Evolutionary conservation across 2,113 vertebrate species (phyloP).

Genomic region (Misgurnus anguillicaudatus): DNA sequence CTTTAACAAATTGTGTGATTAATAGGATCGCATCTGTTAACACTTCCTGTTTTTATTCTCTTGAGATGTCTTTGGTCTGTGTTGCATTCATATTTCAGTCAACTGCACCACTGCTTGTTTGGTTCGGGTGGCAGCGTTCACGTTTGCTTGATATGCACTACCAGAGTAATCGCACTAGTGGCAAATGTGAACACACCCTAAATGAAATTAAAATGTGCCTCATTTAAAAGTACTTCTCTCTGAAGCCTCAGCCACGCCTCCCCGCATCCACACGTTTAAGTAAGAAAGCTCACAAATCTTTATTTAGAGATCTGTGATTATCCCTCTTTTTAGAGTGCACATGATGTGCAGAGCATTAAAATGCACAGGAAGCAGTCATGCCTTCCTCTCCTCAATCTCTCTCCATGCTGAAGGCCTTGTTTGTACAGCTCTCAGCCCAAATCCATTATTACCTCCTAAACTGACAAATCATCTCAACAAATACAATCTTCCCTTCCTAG

Average conservation of each 20-base stretch:
- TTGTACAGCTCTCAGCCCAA: slow-evolving; percentile 76
- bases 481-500: slow-evolving; percentile 69
- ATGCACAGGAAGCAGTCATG: slow-evolving; percentile 40
- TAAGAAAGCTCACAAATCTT: slow-evolving; percentile 45
- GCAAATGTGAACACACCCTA: neutral
- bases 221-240: slow-evolving; percentile 8
- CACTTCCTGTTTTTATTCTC: too few relatives aligned
- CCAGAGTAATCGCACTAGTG: neutral
- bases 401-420: slow-evolving; percentile 60
- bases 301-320: slow-evolving; percentile 39
- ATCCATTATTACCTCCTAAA: slow-evolving; percentile 79
- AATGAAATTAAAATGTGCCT: neutral
- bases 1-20: too few relatives aligned
- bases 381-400: slow-evolving; percentile 24
- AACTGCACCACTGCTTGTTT: too few relatives aligned
- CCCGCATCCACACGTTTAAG: slow-evolving; percentile 15
- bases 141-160: too few relatives aligned
- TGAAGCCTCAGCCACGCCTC: neutral
- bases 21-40: too few relatives aligned
- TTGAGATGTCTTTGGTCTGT: too few relatives aligned
- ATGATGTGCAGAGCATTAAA: slow-evolving; percentile 42
- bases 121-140: too few relatives aligned
- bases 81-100: too few relatives aligned
- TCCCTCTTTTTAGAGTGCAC: slow-evolving; percentile 13
- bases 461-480: slow-evolving; percentile 77